Percentiles rank a stretch among this genome's conserved stretches.
phyloP scores from a whole-genome alignment of 2,113 vertebrate species.

The Odobenus rosmarus region DNA sequence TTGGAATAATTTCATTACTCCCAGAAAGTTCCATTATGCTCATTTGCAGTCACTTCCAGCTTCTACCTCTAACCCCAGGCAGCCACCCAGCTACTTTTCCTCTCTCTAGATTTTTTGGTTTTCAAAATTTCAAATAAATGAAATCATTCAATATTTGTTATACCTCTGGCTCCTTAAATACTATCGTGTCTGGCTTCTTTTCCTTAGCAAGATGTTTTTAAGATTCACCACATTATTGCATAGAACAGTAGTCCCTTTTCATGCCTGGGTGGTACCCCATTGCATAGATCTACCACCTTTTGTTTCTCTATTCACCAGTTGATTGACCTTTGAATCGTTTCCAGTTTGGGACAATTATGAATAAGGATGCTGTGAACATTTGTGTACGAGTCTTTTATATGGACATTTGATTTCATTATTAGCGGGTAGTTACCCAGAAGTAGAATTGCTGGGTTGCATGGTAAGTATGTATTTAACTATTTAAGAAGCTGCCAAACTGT shows the following conservation, averaged over 20 bases:
- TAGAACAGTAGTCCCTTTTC: neutral
- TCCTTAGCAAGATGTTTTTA: neutral
- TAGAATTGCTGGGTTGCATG: neutral
- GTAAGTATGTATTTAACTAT: neutral
- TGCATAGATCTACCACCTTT: neutral
- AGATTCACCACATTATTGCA: neutral
- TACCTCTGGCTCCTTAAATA: neutral
- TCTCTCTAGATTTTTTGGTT: neutral
- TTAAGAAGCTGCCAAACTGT: neutral
- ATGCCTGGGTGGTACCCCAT: neutral
- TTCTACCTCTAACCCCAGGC: neutral
- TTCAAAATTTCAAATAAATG: neutral
- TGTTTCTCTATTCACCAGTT: neutral
- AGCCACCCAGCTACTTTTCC: neutral
- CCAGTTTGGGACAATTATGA: neutral
- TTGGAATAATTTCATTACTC: neutral
- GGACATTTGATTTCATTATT: neutral
- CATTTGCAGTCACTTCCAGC: neutral
- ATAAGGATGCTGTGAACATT: neutral
- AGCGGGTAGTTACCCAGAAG: neutral
- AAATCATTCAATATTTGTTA: neutral
- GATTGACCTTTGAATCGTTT: neutral
- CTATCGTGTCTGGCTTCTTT: neutral
- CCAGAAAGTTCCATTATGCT: neutral
- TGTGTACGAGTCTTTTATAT: neutral